Evolutionary conservation across 2,888 invertebrate species (phyloP), one percentile per base, ranked within the genome.

Genomic region (Acanthococcus lagerstroemiae): DNA sequence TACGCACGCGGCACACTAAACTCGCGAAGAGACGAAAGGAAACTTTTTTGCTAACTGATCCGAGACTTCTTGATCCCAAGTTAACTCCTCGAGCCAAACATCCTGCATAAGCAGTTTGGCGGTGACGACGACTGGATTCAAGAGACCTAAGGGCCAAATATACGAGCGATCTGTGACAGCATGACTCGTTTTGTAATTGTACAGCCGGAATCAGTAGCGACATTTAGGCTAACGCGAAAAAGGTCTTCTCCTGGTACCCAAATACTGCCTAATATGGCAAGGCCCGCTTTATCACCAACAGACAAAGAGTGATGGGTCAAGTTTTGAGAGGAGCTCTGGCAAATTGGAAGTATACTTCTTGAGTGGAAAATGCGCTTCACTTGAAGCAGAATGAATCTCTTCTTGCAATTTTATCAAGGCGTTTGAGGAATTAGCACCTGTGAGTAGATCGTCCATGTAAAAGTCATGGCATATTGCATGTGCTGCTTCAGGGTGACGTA

Each of bases 1-100:
- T n/a, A n/a, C n/a, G n/a, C n/a, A n/a, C n/a, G n/a, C n/a, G n/a
- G n/a, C n/a, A n/a, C 37, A 19, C 57, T n/a, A 17, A 67, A 21
- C 2, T 45, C 55, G n/a, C 22, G 30, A 22, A 68, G 25, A 22
- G 25, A 4, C 45, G 48, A 26, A 15, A 67, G 25, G 22, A 25
- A 54, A 67, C 45, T 50, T 15, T 24, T 50, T 25, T 52, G 26
- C 12, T 15, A 25, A 30, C 7, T 5, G 19, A 5, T 17, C n/a
- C 4, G 67, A 55, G 3, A 67, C 37, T 17, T 17, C n/a, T 24
- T 67, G 55, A 54, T 68, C 68, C 68, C 68, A 68, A 25, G 46
- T 48, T 30, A n/a, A n/a, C n/a, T n/a, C n/a, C n/a, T n/a, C n/a
- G n/a, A n/a, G n/a, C n/a, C n/a, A n/a, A n/a, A n/a, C n/a, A n/a